Percentiles rank a stretch among this genome's conserved stretches.
Evolutionary conservation across 2,797 vertebrate species (phyloP).

Genomic region (Caiman crocodilus): DNA sequence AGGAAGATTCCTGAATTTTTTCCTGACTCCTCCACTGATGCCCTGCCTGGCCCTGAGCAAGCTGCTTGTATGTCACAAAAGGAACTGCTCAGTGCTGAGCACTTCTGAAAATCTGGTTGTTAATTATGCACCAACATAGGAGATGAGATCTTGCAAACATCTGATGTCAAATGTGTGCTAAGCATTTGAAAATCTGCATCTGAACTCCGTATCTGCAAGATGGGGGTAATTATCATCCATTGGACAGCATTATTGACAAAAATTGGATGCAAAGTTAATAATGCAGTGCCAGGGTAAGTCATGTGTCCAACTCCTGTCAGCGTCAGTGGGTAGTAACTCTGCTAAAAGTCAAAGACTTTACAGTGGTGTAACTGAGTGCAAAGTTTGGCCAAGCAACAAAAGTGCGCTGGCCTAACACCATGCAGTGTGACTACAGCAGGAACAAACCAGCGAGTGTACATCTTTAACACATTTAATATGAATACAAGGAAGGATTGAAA

Average conservation of each 20-base stretch:
- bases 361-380: neutral
- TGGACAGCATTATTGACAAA: neutral
- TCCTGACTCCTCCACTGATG: neutral
- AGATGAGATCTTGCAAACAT: neutral
- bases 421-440: neutral
- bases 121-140: neutral
- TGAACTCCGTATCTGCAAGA: neutral
- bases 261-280: neutral
- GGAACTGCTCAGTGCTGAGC: neutral
- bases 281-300: neutral
- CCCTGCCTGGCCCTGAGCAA: neutral
- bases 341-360: neutral
- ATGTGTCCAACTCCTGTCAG: neutral
- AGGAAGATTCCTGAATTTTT: neutral
- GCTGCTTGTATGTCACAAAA: neutral
- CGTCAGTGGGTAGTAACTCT: neutral
- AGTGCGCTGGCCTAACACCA: neutral
- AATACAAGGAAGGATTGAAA: constrained; percentile 28
- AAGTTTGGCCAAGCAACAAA: neutral
- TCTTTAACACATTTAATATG: neutral
- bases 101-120: neutral
- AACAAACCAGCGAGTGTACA: neutral
- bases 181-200: neutral
- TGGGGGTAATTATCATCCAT: neutral
- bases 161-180: neutral